Evolutionary conservation across 2,113 vertebrate species (phyloP).

Genomic region (Collichthys lucidus): DNA sequence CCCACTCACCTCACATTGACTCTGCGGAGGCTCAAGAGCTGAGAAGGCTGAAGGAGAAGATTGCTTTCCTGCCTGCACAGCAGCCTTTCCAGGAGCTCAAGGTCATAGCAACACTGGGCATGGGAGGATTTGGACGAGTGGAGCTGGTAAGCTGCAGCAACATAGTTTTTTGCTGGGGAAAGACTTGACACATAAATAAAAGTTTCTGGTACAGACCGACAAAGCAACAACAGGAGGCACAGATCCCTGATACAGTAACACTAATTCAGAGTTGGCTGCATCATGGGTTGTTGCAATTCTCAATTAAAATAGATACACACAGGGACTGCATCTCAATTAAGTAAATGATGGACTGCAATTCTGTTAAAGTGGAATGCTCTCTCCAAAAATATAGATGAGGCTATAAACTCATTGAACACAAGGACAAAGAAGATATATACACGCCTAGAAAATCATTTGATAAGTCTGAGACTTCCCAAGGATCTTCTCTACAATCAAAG

Average conservation of each 20-base stretch:
- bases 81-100: slow-evolving; percentile 90
- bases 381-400: too few species aligned
- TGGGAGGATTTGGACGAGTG: slow-evolving; percentile 96
- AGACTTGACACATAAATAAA: not conserved
- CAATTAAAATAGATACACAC: too few species aligned
- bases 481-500: too few species aligned
- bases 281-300: too few species aligned
- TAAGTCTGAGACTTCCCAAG: too few species aligned
- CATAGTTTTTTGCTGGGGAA: not conserved
- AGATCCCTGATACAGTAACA: not conserved
- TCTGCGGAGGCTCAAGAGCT: slow-evolving; percentile 71
- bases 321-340: too few species aligned
- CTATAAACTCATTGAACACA: not conserved
- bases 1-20: slow-evolving; percentile 68
- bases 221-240: not conserved
- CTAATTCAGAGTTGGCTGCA: too few species aligned
- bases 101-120: slow-evolving; percentile 91
- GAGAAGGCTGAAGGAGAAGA: slow-evolving; percentile 86
- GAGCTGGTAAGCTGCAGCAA: slow-evolving; percentile 89
- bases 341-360: too few species aligned
- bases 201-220: not conserved
- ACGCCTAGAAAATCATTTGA: not conserved
- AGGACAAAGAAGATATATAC: too few species aligned
- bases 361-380: too few species aligned
- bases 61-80: slow-evolving; percentile 83